A percentile compares a stretch with the other conserved stretches of the same genome.
Conservation (phyloP, 2,113 vertebrate genomes). For the Miniopterus natalensis region DNA sequence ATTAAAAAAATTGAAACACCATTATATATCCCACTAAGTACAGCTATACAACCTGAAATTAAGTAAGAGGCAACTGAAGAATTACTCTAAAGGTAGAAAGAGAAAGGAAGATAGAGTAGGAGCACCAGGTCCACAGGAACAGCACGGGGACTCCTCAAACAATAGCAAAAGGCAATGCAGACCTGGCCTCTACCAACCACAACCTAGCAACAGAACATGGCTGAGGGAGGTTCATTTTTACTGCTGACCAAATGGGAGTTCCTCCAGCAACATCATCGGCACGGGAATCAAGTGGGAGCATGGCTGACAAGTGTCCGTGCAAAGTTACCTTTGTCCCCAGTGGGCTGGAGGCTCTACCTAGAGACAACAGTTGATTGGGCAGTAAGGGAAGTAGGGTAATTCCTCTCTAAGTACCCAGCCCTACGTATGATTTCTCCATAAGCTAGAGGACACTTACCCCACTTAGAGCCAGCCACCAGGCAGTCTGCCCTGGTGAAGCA, state of each 20-base stretch:
- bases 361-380: accelerated
- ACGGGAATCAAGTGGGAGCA: not conserved
- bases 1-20: not conserved
- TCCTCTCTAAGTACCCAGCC: not conserved
- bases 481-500: accelerated
- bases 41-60: not conserved
- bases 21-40: not conserved
- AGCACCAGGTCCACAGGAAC: not conserved
- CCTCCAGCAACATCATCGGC: not conserved
- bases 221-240: not conserved
- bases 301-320: not conserved
- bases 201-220: not conserved
- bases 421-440: not conserved
- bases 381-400: not conserved
- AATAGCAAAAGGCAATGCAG: not conserved
- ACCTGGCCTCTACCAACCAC: not conserved
- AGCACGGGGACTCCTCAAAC: not conserved
- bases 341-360: not conserved
- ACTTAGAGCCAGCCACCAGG: not conserved
- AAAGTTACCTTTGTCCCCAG: too few species aligned
- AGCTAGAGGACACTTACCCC: not conserved
- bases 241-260: not conserved
- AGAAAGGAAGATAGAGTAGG: not conserved
- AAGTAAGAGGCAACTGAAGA: not conserved
- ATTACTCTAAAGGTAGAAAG: not conserved